A percentile compares a stretch with the other conserved stretches of the same genome.
Conservation (phyloP, 2,113 vertebrate species). For the Tringa solitaria region DNA sequence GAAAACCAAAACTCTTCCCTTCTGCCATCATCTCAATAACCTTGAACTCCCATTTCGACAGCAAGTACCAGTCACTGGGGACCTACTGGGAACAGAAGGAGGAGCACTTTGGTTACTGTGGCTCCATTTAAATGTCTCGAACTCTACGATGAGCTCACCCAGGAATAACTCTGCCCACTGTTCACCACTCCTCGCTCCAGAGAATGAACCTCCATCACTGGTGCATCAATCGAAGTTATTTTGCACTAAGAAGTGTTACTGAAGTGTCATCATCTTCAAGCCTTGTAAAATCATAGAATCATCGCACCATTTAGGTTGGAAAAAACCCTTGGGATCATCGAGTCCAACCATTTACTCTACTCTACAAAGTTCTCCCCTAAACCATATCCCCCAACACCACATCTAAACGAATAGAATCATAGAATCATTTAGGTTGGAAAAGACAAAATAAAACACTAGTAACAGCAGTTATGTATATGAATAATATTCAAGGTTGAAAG, state of each 20-base stretch:
- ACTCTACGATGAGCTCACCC: background rate
- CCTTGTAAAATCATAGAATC: background rate
- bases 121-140: background rate
- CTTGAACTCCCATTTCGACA: background rate
- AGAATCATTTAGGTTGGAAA: too few species aligned
- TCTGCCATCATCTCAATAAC: background rate
- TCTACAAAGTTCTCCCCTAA: too few species aligned
- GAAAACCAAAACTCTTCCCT: background rate
- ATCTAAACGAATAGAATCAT: too few species aligned
- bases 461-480: background rate
- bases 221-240: background rate
- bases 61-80: background rate
- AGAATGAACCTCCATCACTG: background rate
- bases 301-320: too few species aligned
- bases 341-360: too few species aligned
- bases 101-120: background rate
- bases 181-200: accelerated
- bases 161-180: background rate
- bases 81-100: background rate
- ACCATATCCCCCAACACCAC: too few species aligned
- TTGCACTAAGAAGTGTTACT: background rate
- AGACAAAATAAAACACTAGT: background rate
- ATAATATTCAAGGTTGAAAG: background rate
- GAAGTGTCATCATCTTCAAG: background rate
- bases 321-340: too few species aligned